phyloP scores from a whole-genome alignment of 2,888 invertebrate genomes.

The Micropterix aruncella region DNA sequence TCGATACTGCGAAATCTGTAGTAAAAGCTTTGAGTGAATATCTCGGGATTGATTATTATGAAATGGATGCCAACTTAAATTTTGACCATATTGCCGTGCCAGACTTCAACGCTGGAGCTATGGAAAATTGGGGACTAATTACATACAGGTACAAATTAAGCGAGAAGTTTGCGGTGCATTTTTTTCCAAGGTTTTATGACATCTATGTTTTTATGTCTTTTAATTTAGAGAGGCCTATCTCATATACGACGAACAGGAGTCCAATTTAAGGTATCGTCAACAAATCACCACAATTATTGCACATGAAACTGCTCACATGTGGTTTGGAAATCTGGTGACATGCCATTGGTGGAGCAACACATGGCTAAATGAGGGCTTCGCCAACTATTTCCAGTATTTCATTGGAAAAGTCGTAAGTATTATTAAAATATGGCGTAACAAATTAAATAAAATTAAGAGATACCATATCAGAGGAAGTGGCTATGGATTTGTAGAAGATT shows the following conservation, averaged over 20 bases:
- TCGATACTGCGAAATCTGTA: conserved; percentile 40
- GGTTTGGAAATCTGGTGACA: conserved; percentile 69
- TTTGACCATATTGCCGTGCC: conserved; percentile 77
- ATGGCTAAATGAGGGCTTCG: conserved; percentile 61
- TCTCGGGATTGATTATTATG: conserved; percentile 39
- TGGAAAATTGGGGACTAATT: conserved; percentile 88
- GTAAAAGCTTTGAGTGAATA: conserved; percentile 38
- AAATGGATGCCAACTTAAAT: conserved; percentile 45
- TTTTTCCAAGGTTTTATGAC: not conserved
- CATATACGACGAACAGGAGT: conserved; percentile 31
- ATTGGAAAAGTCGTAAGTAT: no score
- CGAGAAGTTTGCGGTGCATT: not conserved
- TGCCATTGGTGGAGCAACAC: conserved; percentile 64
- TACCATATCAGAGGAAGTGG: conserved; percentile 1
- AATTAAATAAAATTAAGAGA: no score
- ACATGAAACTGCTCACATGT: conserved; percentile 74
- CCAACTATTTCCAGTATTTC: conserved; percentile 60
- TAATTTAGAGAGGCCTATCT: conserved; percentile 24
- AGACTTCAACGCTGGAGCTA: conserved; percentile 73
- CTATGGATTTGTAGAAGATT: conserved; percentile 1
- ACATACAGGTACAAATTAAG: conserved; percentile 48
- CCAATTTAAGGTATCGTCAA: conserved; percentile 35
- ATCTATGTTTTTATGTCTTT: conserved; percentile 11
- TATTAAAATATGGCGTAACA: no score
- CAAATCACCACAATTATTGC: conserved; percentile 43